Base-by-base conservation (phyloP, 2,113 vertebrate genomes). In the Phocoena phocoena region DNA sequence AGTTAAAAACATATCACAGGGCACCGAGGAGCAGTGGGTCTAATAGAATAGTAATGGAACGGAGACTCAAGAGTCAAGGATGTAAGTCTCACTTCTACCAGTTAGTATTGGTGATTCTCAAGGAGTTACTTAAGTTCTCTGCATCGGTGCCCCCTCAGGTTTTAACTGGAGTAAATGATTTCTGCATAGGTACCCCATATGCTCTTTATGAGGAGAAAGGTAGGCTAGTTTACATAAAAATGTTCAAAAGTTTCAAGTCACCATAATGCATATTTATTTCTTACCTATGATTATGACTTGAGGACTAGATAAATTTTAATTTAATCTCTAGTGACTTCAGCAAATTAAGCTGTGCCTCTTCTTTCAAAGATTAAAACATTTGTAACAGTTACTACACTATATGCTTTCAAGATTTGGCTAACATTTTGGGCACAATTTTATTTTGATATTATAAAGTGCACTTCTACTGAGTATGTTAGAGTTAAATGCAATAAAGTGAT, bases 401-500 rank as follows among this genome's bases (percentile, higher is more conserved):
- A 80, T 4, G 3, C 8, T 70, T 74, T 77, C 41, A 65, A 20
- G 21, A 47, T 92, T 84, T 91, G 77, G n/a, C 62, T 93, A 88
- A 92, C 12, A 53, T 83, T 95, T 81, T 86, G 41, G 8, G 20
- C 81, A 3, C 3, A 68, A 31, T 90, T 95, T 91, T 86, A 88
- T 90, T 93, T 41, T 31, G 4, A 5, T 41, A 20, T 67, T 88
- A 41, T 67, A 92, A 96, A 93, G 70, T 63, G 5, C 3, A 81
- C 23, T 76, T 38, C 33, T 12, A 58, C 71, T 60, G 81, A 87
- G 10, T 58, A 91, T 55, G 41, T 93, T 92, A 53, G 50, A 71
- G 53, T 92, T 92, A 76, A 92, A 90, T 38, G 23, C 95, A 96
- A 93, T 91, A 70, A 82, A 77, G 4, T 28, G 14, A 53, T 89